Base-by-base conservation (phyloP, 2,113 vertebrate species). In the Coracopsis vasa region DNA sequence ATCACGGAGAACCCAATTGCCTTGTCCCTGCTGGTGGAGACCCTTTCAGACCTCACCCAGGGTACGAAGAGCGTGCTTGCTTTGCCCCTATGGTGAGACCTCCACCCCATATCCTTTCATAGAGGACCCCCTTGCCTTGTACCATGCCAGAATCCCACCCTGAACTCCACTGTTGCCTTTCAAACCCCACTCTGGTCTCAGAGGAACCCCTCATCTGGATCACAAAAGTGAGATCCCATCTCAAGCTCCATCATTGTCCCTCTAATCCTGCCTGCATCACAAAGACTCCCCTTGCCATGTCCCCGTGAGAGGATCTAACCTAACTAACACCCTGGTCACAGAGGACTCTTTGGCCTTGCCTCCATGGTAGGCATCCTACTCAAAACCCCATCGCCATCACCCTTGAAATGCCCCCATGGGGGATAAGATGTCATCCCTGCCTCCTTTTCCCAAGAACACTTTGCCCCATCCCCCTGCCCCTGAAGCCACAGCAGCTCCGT, bases 351-450 rank as follows among this genome's bases (percentile, higher is more conserved):
- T 19, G 64, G 31, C 53, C 24, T 61, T 27, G 44, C 45, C 33
- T 61, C 47, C 1, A 0, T 7, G 13, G 19, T 16, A 45, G 45
- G 7, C 7, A 92, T 2, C 31, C 42, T 51, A 12, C 0, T 3
- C 47, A 2, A 2, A 64, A n/a, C 0, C 6, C n/a, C 24, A 25
- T 23, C 45, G 1, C 0, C 0, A 0, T 24, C 24, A 44, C 20
- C 25, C 31, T 35, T 33, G n/a, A 61, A 28, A 16, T 42, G 51
- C 72, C 48, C 17, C 44, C 33, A 0, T 8, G 14, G 19, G 13
- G 39, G n/a, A 50, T 58, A 21, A 24, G 13, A 51, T 13, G 12
- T 24, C 33, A 13, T 19, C 33, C 42, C 37, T 41, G 11, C 18
- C 8, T 20, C 37, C 24, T 73, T 74, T 71, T 45, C 69, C 0